phyloP scores from a whole-genome alignment of 2,113 vertebrate species.

The Dicaeum eximium region DNA sequence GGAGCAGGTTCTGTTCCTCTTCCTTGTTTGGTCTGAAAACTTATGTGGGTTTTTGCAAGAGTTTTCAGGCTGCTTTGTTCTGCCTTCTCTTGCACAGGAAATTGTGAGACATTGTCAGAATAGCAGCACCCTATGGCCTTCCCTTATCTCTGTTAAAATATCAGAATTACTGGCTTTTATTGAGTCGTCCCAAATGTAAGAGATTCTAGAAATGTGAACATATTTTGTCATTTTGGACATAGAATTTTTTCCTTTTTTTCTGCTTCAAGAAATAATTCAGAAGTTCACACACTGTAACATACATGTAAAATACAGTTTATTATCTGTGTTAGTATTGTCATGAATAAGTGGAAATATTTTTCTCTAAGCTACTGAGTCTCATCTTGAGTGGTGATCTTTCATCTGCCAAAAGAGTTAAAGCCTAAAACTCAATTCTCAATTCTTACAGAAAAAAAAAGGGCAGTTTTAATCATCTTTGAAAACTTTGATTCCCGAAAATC shows the following conservation, averaged over 20 bases:
- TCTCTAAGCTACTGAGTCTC: not conserved
- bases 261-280: not conserved
- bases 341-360: not conserved
- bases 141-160: not conserved
- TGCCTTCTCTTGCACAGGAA: not conserved
- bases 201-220: not conserved
- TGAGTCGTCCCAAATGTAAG: not conserved
- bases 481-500: not conserved
- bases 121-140: not conserved
- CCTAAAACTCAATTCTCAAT: not conserved
- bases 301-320: not conserved
- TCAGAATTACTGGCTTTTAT: not conserved
- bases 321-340: not conserved
- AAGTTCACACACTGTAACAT: accelerated
- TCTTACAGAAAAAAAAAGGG: not conserved
- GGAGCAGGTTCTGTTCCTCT: not conserved
- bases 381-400: not conserved
- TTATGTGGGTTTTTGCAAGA: not conserved
- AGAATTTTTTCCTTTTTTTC: not conserved
- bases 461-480: not conserved
- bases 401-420: not conserved
- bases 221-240: not conserved
- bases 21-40: not conserved
- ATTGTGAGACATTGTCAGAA: not conserved
- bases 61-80: not conserved